Base-by-base conservation (phyloP, 2,888 invertebrate genomes). In the Acleris literana region DNA sequence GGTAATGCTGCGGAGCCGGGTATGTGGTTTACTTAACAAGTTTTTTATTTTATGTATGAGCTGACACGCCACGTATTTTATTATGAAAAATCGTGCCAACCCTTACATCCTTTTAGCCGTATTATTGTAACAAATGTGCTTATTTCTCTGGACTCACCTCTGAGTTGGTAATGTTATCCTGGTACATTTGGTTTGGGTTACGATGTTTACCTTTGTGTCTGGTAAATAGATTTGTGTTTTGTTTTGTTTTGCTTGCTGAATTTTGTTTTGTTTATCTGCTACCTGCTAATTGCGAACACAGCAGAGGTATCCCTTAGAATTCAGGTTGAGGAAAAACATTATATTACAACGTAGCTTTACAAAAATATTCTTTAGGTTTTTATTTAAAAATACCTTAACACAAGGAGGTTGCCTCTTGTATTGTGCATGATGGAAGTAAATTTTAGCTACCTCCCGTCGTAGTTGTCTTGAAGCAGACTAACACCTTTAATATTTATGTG, bases 41-140 rank as follows among this genome's bases (percentile, higher is more conserved):
- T 52, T 61, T 63, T 57, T 51, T 57, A 63, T 63, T 56, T 56
- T 65, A 62, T 62, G 48, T 66, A 62, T 53, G 57, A 57, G 57
- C 61, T 39, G 57, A 62, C 57, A 57, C 52, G 55, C 29, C 53
- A 33, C 55, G 51, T 62, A 53, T 62, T 53, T 66, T 66, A 65
- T 57, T 62, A 66, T 66, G 66, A 66, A 56, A 39, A 39, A 57
- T 62, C 11, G 44, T 48, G 48, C 39, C 66, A 62, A 66, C 57
- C 66, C 66, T 57, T 29, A 25, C 48, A 62, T 51, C 66, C 66
- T 66, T 66, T 64, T 66, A 62, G 57, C n/a, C 54, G 51, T 61
- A 51, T 66, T 66, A 48, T 66, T 62, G 57, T 66, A 39, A 66
- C 52, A 48, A 62, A 66, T 66, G 66, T 64, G 46, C 39, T 29